These are phyloP conservation scores for Azorinus chamasolen DNA, from an alignment of 2,888 invertebrate genomes.

Conservation along the genomic window DNA sequence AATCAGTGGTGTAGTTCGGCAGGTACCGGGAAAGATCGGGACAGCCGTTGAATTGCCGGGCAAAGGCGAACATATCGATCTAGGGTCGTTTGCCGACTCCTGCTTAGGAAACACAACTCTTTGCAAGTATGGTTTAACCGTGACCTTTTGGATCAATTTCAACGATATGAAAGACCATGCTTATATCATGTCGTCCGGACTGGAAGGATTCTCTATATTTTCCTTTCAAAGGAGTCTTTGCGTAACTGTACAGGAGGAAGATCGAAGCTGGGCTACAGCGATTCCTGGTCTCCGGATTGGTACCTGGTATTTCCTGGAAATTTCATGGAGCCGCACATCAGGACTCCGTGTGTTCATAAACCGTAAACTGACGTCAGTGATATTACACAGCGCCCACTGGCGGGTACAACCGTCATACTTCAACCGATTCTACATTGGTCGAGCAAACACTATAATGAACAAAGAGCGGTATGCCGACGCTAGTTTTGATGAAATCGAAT, in stretches of 20 bases:
- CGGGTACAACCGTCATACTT: slow-evolving; percentile 21
- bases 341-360: slow-evolving; percentile 80
- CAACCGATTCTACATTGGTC: slow-evolving; percentile 77
- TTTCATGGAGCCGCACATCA: slow-evolving; percentile 76
- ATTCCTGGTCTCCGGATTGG: slow-evolving; percentile 64
- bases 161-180: slow-evolving; percentile 64
- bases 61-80: slow-evolving; percentile 76
- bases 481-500: slow-evolving; percentile 81
- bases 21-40: slow-evolving; percentile 75
- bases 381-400: slow-evolving; percentile 53
- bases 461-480: slow-evolving; percentile 71
- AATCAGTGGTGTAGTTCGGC: slow-evolving; percentile 64
- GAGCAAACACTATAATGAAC: slow-evolving; percentile 64
- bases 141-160: slow-evolving; percentile 81
- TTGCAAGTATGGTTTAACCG: slow-evolving; percentile 81
- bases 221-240: slow-evolving; percentile 68
- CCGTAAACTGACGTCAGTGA: slow-evolving; percentile 66
- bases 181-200: slow-evolving; percentile 75
- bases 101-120: slow-evolving; percentile 80
- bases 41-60: slow-evolving; percentile 73
- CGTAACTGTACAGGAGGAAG: slow-evolving; percentile 71
- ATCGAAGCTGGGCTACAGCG: slow-evolving; percentile 67
- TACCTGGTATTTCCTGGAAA: slow-evolving; percentile 84
- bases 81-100: slow-evolving; percentile 73
- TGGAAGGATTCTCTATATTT: slow-evolving; percentile 76